Percentiles rank a stretch among this genome's conserved stretches.
Evolutionary conservation across 2,888 invertebrate genomes (phyloP).

Genomic region (Tenthredo livida): DNA sequence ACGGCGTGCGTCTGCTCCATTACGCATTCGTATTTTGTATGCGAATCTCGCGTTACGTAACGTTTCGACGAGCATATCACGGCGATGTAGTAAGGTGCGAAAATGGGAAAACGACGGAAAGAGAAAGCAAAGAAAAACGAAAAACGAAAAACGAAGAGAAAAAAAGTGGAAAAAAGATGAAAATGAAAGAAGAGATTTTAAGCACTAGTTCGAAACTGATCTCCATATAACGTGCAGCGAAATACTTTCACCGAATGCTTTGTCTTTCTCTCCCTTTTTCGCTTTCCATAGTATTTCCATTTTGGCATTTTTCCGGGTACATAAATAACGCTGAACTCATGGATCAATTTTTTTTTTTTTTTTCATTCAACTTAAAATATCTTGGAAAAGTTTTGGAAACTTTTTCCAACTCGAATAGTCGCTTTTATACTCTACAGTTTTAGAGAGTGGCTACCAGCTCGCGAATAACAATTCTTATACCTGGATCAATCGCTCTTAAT

Average conservation of each 20-base stretch:
- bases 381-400: not conserved
- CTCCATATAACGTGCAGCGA: not conserved
- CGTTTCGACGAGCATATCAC: not conserved
- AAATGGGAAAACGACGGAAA: not conserved
- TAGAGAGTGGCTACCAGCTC: not conserved
- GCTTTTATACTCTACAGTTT: not conserved
- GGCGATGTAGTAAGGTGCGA: not conserved
- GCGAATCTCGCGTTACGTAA: slow-evolving; percentile 7
- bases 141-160: not conserved
- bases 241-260: not conserved
- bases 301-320: not conserved
- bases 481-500: not conserved
- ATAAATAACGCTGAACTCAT: not conserved
- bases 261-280: not conserved
- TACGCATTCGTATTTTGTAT: slow-evolving; percentile 14
- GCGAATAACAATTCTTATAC: not conserved
- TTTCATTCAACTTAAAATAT: not conserved
- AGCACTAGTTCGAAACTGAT: not conserved
- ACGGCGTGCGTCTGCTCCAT: slow-evolving; percentile 8
- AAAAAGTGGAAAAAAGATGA: not conserved
- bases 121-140: not conserved
- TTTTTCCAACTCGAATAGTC: not conserved
- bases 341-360: not conserved
- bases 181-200: not conserved
- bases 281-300: not conserved